These are phyloP conservation scores for Noctua janthe DNA, from an alignment of 2,888 invertebrate genomes.

Conservation along the genomic window DNA sequence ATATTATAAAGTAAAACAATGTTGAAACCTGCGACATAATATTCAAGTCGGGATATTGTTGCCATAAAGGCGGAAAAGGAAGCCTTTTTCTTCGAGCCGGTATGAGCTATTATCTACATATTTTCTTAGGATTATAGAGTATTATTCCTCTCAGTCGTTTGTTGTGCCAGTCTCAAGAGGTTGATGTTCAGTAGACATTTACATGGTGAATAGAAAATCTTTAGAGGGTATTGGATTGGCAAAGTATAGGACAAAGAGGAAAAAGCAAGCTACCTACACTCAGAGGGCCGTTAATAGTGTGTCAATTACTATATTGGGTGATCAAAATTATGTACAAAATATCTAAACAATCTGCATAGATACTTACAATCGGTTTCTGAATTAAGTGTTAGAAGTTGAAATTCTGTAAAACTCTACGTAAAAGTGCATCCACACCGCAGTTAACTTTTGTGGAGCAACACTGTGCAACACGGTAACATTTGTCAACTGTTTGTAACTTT, in stretches of 20 bases:
- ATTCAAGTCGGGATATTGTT: neutral
- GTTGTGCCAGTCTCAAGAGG: slow-evolving; percentile 14
- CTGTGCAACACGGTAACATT: no score
- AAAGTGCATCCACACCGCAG: no score
- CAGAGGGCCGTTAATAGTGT: neutral
- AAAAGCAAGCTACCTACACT: neutral
- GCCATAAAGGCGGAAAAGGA: neutral
- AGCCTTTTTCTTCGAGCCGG: neutral
- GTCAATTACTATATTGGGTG: neutral
- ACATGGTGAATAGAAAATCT: slow-evolving; percentile 9
- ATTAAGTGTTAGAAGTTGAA: neutral
- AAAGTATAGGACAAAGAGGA: neutral
- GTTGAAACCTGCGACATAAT: neutral
- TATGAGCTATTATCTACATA: slow-evolving; percentile 20
- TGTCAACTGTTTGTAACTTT: no score
- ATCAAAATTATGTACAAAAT: neutral
- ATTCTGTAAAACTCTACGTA: neutral
- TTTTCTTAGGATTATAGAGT: slow-evolving; percentile 29
- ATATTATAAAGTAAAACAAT: neutral
- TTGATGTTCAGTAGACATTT: neutral
- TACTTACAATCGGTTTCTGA: neutral
- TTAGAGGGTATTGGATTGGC: neutral
- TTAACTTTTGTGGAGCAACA: no score
- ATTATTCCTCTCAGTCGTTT: slow-evolving; percentile 1
- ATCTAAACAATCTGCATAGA: neutral